Evolutionary conservation across 2,797 vertebrate species (phyloP), one percentile per base, ranked within the genome.

Genomic region (Erethizon dorsatum): DNA sequence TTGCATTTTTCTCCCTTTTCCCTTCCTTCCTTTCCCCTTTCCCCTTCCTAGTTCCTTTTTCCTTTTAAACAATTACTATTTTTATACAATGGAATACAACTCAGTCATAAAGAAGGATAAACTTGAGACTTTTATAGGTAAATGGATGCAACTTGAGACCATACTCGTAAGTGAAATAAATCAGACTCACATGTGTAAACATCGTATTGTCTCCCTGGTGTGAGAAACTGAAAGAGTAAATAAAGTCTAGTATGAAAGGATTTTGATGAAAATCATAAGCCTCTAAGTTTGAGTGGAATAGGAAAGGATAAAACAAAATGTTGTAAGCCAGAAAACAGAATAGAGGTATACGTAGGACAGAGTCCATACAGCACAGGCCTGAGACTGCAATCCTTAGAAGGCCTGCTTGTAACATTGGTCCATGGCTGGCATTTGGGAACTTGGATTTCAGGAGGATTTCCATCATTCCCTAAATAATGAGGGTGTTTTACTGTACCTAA

Each of bases 231-330:
- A n/a, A 69, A 33, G 28, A 65, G 12, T 65, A 65, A 33, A 69
- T n/a, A 69, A 69, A 17, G 17, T 69, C 65, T 69, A 14, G 33
- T 77, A 17, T 41, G 88, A 95, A 96, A 7, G 15, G 31, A n/a
- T 87, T 91, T 85, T 93, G 73, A 88, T 86, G 57, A 95, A 94
- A 96, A 67, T 28, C 7, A 47, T 69, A 97, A 86, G 47, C 45
- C 24, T 17, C 8, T 78, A 82, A 61, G 31, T 95, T 71, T 93
- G 33, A 91, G 31, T 37, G 83, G 33, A 86, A 91, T 82, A 47
- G 54, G 41, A 91, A 95, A 97, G 54, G 8, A 75, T 75, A 82
- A 7, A 95, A 52, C 59, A 84, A 93, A 85, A 77, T 88, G 2
- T 28, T 90, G 24, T 50, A 93, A 79, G 50, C 67, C 79, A 78